A percentile compares a stretch with the other conserved stretches of the same genome.
These are phyloP conservation scores for Rhyacichthys aspro DNA, from an alignment of 2,797 vertebrate genomes.

Conservation along the genomic window DNA sequence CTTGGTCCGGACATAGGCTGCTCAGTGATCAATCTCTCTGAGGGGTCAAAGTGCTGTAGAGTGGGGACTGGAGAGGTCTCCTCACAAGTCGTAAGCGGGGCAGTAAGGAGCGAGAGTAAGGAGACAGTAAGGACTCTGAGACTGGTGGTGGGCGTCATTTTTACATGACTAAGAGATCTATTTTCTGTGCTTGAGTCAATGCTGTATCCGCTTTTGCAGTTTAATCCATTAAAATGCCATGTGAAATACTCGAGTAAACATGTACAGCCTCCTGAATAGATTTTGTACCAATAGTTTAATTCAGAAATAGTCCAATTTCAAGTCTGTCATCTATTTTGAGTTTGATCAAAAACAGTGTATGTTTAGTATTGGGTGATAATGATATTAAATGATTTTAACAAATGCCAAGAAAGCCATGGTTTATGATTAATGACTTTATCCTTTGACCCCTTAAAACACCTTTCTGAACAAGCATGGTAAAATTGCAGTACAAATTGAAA, in stretches of 20 bases:
- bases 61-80: slow-evolving; percentile 66
- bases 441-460: slow-evolving; percentile 36
- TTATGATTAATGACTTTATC: slow-evolving; percentile 44
- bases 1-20: slow-evolving; percentile 59
- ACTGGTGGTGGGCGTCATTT: slow-evolving; percentile 83
- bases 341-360: slow-evolving; percentile 27
- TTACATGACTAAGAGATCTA: slow-evolving; percentile 83
- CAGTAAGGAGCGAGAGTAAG: slow-evolving; percentile 77
- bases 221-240: slow-evolving; percentile 67
- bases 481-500: slow-evolving; percentile 41
- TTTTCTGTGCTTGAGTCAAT: slow-evolving; percentile 81
- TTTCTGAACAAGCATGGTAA: slow-evolving; percentile 30
- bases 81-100: slow-evolving; percentile 66
- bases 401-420: slow-evolving; percentile 31
- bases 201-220: slow-evolving; percentile 70
- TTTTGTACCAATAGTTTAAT: slow-evolving; percentile 46
- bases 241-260: slow-evolving; percentile 61
- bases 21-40: slow-evolving; percentile 53
- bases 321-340: slow-evolving; percentile 9
- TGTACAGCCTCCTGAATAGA: slow-evolving; percentile 43
- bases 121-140: slow-evolving; percentile 76
- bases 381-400: slow-evolving; percentile 53
- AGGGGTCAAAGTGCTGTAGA: slow-evolving; percentile 55
- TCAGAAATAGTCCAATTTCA: slow-evolving; percentile 37
- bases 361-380: slow-evolving; percentile 42